These are phyloP conservation scores for Synergus japonicus DNA, from an alignment of 2,888 invertebrate species.

Conservation along the genomic window DNA sequence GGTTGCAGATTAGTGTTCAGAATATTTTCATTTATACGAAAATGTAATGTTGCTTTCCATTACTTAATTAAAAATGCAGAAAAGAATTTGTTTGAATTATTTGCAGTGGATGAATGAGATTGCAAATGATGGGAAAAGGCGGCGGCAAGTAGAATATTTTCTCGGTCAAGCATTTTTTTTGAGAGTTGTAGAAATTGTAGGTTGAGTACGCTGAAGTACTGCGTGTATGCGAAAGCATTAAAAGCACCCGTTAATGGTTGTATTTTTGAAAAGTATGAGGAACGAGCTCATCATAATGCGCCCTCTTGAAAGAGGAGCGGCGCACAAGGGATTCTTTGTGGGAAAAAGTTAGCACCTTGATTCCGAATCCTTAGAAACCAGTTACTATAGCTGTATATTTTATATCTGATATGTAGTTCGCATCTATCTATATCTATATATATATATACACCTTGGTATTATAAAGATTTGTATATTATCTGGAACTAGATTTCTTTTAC, in stretches of 20 bases:
- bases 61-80: neutral
- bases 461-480: neutral
- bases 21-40: neutral
- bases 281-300: slow-evolving; percentile 13
- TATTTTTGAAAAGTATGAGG: slow-evolving; percentile 26
- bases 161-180: slow-evolving; percentile 16
- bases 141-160: neutral
- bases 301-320: neutral
- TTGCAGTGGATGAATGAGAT: neutral
- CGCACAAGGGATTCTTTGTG: slow-evolving; percentile 32
- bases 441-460: neutral
- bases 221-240: slow-evolving; percentile 2
- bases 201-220: slow-evolving; percentile 3
- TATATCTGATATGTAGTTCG: neutral
- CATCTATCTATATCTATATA: neutral
- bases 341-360: slow-evolving; percentile 33
- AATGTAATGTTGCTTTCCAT: neutral
- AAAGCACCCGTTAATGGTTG: slow-evolving; percentile 24
- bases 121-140: neutral
- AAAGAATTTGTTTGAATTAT: neutral
- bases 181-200: slow-evolving; percentile 20
- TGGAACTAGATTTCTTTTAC: neutral
- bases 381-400: slow-evolving; percentile 9
- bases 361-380: slow-evolving; percentile 28
- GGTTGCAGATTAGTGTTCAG: neutral